Percentiles rank a stretch among this genome's conserved stretches.
Evolutionary conservation across 2,888 invertebrate species (phyloP).

Genomic region (Tenthredo mesomela): DNA sequence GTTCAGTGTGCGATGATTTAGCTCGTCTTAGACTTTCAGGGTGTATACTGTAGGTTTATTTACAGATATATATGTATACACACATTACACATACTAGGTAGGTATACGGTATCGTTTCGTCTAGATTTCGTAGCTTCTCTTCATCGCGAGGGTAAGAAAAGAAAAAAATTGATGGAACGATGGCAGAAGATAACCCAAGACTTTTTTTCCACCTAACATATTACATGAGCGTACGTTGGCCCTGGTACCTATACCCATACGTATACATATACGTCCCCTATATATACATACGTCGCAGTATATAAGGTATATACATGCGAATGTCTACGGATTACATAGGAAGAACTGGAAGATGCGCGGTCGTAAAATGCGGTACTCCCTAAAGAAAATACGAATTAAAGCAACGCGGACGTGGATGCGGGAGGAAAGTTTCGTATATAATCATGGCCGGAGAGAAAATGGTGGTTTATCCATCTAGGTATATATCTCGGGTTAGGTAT

Average conservation of each 20-base stretch:
- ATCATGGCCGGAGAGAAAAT: conserved; percentile 39
- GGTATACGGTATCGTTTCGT: not conserved
- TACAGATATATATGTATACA: not conserved
- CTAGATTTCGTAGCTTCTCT: not conserved
- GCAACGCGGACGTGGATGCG: conserved; percentile 63
- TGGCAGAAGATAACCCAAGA: conserved; percentile 54
- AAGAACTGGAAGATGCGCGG: conserved; percentile 57
- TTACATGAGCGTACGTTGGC: conserved; percentile 31
- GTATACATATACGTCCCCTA: conserved; percentile 28
- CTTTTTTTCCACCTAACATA: conserved; percentile 3
- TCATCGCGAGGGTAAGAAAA: conserved; percentile 26
- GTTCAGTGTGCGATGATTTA: conserved; percentile 18
- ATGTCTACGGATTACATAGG: conserved; percentile 67
- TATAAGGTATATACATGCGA: conserved; percentile 39
- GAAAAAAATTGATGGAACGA: conserved; percentile 52
- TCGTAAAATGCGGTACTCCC: conserved; percentile 73
- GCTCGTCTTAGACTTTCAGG: not conserved
- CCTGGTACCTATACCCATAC: conserved; percentile 26
- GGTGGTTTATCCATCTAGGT: conserved; percentile 6
- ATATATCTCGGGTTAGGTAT: not conserved
- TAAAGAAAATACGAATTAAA: conserved; percentile 76
- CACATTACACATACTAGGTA: not conserved
- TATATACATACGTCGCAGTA: conserved; percentile 40
- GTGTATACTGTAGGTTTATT: not conserved
- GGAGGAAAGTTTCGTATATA: conserved; percentile 49